Base-by-base conservation (phyloP, 2,888 invertebrate genomes). In the Drosophila mettleri region DNA sequence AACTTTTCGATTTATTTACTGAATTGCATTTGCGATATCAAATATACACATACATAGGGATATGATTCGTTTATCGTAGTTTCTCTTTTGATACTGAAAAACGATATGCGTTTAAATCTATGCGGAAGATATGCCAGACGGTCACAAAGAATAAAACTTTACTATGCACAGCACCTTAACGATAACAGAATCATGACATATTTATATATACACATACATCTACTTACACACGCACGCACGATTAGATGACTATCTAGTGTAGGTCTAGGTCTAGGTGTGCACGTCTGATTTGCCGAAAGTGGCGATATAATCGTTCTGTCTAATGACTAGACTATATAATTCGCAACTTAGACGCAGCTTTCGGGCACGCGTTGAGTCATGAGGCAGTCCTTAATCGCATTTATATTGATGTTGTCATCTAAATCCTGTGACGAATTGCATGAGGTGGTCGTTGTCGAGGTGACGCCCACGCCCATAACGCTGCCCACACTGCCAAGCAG, bases 311-410 rank as follows among this genome's bases (percentile, higher is more conserved):
- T 31, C 31, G n/a, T n/a, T 6, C n/a, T 31, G 18, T 39, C 22
- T 20, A 20, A 33, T n/a, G 63, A 63, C 34, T 57, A 57, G 46
- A 63, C 38, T 31, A 16, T 55, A 53, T 74, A 52, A 36, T 49
- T 51, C 18, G 39, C 41, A 72, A 64, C 79, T 95, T 96, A 97
- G 89, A 97, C 97, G 93, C 97, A 97, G 91, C 96, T 97, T 93
- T 97, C 97, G 45, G 97, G 97, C 91, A 97, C 95, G 91, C 97
- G 95, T 91, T 96, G 96, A 89, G 97, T 96, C 94, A 97, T 96
- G 72, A 97, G 94, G 90, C 96, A 95, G 92, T 97, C 96, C 92
- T 97, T 97, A 92, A 97, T 97, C 89, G 96, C 96, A 92, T 96
- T 95, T 61, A 97, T 97, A 93, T 96, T 96, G 89, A 96, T 94